These are phyloP conservation scores for Oscheius sp. DNA, from an alignment of 2,888 invertebrate genomes.

Conservation along the genomic window DNA sequence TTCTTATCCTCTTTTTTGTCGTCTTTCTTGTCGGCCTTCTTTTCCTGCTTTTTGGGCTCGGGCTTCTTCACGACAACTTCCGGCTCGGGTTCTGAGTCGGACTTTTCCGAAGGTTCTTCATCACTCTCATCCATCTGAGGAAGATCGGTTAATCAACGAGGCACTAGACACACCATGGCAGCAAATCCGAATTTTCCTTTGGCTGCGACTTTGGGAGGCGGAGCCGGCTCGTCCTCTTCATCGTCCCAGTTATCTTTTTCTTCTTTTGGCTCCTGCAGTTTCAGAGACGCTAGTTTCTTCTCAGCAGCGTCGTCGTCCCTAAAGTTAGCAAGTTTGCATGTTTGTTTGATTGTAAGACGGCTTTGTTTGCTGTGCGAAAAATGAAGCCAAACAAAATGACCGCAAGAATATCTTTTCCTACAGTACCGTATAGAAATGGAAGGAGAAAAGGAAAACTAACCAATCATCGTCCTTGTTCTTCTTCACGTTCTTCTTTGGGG, in stretches of 20 bases:
- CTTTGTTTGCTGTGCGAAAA: not conserved
- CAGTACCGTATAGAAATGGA: too few species aligned
- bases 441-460: constrained; percentile 37
- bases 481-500: constrained; percentile 62
- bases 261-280: constrained; percentile 42
- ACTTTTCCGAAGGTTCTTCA: constrained; percentile 38
- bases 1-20: constrained; percentile 39
- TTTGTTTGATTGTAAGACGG: not conserved
- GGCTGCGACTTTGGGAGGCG: constrained; percentile 38
- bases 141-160: not conserved
- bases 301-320: constrained; percentile 64
- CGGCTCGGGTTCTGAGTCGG: constrained; percentile 41
- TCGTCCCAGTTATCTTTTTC: constrained; percentile 49
- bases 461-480: constrained; percentile 64
- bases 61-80: constrained; percentile 35
- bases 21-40: constrained; percentile 38
- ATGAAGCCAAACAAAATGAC: not conserved
- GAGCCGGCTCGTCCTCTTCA: constrained; percentile 48
- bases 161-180: constrained; percentile 37
- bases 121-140: constrained; percentile 45
- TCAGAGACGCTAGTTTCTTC: constrained; percentile 44
- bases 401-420: not conserved
- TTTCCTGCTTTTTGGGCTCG: constrained; percentile 38
- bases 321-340: constrained; percentile 14
- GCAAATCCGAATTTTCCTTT: constrained; percentile 43